Evolutionary conservation across 2,888 invertebrate species (phyloP).

Genomic region (Dryadula phaetusa): DNA sequence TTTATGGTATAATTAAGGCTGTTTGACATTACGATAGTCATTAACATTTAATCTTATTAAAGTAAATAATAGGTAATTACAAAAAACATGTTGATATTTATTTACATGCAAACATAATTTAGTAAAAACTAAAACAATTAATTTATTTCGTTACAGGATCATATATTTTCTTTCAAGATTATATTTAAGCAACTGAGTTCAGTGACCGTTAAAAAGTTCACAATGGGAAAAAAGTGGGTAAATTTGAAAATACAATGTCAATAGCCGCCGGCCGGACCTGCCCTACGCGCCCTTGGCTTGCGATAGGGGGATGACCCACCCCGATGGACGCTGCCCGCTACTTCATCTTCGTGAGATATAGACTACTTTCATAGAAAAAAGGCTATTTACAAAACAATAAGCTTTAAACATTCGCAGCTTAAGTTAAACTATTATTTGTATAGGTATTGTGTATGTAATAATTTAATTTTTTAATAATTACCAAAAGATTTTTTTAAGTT

Average conservation of each 20-base stretch:
- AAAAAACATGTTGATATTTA: too few relatives aligned
- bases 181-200: constrained; percentile 53
- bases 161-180: neutral
- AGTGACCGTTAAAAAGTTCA: constrained; percentile 82
- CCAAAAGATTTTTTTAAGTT: too few relatives aligned
- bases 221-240: constrained; percentile 79
- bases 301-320: constrained; percentile 81
- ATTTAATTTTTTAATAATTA: too few relatives aligned
- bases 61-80: too few relatives aligned
- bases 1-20: too few relatives aligned
- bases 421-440: too few relatives aligned
- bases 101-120: neutral
- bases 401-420: too few relatives aligned
- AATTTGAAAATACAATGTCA: constrained; percentile 83
- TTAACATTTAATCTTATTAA: too few relatives aligned
- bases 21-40: too few relatives aligned
- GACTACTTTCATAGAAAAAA: constrained; percentile 9
- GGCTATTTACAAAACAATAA: neutral
- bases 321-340: constrained; percentile 53
- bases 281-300: constrained; percentile 84
- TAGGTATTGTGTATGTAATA: too few relatives aligned
- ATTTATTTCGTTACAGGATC: neutral
- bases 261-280: constrained; percentile 83
- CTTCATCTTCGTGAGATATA: constrained; percentile 49
- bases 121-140: neutral